A percentile compares a stretch with the other conserved stretches of the same genome.
Evolutionary conservation across 1,140 invertebrate species (phyloP).

Genomic region (Camponotus pennsylvanicus): DNA sequence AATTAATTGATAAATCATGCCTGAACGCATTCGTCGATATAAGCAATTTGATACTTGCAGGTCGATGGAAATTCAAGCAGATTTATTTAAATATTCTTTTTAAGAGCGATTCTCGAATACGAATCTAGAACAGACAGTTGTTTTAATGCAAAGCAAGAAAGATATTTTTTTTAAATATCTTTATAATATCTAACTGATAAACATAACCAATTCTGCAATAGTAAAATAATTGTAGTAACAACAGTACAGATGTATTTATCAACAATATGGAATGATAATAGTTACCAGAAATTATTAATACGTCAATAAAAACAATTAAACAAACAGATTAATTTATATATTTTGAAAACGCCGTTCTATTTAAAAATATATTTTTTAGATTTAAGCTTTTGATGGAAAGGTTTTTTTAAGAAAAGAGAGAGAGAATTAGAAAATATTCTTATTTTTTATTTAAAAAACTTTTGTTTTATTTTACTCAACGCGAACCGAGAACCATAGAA

Average conservation of each 20-base stretch:
- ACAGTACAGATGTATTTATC: not conserved
- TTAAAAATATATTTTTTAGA: not conserved
- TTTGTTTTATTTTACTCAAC: not conserved
- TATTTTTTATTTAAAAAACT: not conserved
- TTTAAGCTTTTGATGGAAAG: too few relatives aligned
- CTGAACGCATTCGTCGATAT: not conserved
- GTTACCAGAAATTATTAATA: not conserved
- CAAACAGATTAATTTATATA: not conserved
- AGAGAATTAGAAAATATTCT: not conserved
- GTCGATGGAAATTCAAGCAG: not conserved
- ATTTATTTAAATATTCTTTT: not conserved
- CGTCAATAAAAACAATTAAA: not conserved
- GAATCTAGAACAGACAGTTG: not conserved
- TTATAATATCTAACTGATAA: not conserved
- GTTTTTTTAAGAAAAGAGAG: too few relatives aligned
- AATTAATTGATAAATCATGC: conserved; percentile 5
- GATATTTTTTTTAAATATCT: not conserved
- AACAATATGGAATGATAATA: not conserved
- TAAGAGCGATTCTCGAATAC: not conserved
- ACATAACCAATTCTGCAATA: not conserved
- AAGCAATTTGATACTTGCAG: conserved; percentile 14
- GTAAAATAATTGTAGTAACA: not conserved
- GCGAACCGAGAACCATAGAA: not conserved
- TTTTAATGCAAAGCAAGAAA: not conserved
- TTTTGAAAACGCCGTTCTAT: not conserved